Base-by-base conservation (phyloP, 2,888 invertebrate genomes). In the Byasa hedistus region DNA sequence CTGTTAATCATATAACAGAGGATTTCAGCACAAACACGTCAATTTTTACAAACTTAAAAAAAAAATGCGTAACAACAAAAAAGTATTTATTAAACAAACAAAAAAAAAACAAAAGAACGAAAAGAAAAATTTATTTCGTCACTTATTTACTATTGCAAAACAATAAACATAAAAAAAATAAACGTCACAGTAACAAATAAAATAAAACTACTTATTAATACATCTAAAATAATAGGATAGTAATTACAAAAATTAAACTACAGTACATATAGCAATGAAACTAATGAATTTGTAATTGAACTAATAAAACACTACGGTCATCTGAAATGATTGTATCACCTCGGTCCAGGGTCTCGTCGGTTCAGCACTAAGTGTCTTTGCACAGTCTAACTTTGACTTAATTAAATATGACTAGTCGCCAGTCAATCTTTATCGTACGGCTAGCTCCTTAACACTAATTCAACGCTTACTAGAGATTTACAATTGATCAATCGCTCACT, bases 401-500 rank as follows among this genome's bases (percentile, higher is more conserved):
- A 79, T 72, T 78, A 77, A 76, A 68, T 76, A 75, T 74, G 80
- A 44, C 15, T 44, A 44, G 72, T 75, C 78, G 79, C 81, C 82
- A 84, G 84, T 85, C 83, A 79, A 78, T 80, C 76, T 70, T 71
- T 68, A 69, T 65, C 66, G 74, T 76, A 75, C 73, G 77, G 75
- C 77, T 81, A 79, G 76, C 76, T 74, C 72, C 87, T 87, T 89
- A 89, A 69, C 69, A 79, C 75, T 84, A 83, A 74, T 80, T 80
- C 74, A 75, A 75, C 68, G 68, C 70, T 71, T 72, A 72, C n/a
- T 32, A 32, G 32, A 32, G 10, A 32, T 32, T 68, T 70, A 73
- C 72, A 71, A 69, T 68, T 73, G 73, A 79, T 81, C 75, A 78
- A 82, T 79, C 80, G 85, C 81, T 82, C 87, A 86, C 86, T 83